Evolutionary conservation across 2,113 vertebrate species (phyloP).

Genomic region (Catagonus wagneri): DNA sequence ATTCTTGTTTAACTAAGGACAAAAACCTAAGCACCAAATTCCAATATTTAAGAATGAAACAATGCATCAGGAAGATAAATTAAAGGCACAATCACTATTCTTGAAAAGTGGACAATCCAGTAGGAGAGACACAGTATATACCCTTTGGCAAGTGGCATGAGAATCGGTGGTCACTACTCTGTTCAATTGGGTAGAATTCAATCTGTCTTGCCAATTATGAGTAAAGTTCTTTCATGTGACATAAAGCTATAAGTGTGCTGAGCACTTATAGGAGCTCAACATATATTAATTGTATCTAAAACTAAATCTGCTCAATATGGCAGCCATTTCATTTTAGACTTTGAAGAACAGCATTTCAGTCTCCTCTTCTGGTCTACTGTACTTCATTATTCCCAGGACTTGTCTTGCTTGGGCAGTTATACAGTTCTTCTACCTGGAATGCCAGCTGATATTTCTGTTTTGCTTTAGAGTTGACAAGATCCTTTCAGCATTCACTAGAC

Average conservation of each 20-base stretch:
- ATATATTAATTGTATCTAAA: not conserved
- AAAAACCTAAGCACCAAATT: not conserved
- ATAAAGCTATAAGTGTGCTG: not conserved
- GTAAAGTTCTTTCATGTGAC: not conserved
- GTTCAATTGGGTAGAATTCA: slow-evolving; percentile 32
- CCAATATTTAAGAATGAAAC: not conserved
- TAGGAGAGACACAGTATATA: not conserved
- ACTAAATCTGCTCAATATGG: slow-evolving; percentile 20
- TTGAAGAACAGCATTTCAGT: slow-evolving; percentile 5
- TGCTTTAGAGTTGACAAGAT: not conserved
- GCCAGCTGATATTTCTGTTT: not conserved
- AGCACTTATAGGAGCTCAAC: not conserved
- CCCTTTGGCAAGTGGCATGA: not conserved
- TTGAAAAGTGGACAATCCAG: not conserved
- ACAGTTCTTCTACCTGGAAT: not conserved
- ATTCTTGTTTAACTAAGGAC: not conserved
- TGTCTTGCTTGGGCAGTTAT: not conserved
- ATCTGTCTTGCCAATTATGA: not conserved
- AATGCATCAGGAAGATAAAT: not conserved
- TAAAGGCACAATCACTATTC: not conserved
- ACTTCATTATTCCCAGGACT: not conserved
- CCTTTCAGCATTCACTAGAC: not conserved
- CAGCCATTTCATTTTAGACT: not conserved
- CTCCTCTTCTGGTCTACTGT: not conserved
- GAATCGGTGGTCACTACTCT: not conserved